Evolutionary conservation across 2,888 invertebrate species (phyloP).

Genomic region (Eulithis prunata): DNA sequence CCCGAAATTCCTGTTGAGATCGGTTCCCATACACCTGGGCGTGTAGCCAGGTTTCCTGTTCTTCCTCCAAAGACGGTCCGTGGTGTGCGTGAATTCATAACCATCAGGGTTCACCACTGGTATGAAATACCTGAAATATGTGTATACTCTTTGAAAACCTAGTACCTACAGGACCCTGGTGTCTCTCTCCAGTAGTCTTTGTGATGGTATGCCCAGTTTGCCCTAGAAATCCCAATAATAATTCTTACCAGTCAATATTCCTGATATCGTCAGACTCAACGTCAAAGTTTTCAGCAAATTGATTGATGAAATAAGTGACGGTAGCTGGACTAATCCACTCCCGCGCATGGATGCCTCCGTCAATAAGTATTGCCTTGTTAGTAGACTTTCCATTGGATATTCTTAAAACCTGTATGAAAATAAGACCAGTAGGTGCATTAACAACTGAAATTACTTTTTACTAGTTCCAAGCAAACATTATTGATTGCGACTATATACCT

Average conservation of each 20-base stretch:
- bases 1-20: constrained; percentile 95
- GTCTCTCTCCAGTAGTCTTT: too few species aligned
- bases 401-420: constrained; percentile 68
- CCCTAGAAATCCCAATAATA: background rate
- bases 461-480: background rate
- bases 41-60: constrained; percentile 86
- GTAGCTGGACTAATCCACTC: constrained; percentile 96
- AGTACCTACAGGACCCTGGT: background rate
- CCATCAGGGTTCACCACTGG: constrained; percentile 94
- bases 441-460: background rate
- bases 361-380: constrained; percentile 90
- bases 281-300: constrained; percentile 90
- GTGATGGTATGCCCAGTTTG: too few species aligned
- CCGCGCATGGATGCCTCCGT: constrained; percentile 94
- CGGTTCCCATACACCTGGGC: constrained; percentile 87
- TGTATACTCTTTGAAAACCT: background rate
- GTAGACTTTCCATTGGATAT: constrained; percentile 88
- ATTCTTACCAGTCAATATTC: constrained; percentile 73
- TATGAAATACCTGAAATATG: constrained; percentile 85
- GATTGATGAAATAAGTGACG: constrained; percentile 91
- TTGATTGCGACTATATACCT: constrained; percentile 72
- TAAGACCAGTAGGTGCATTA: background rate
- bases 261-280: constrained; percentile 83
- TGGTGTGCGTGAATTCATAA: constrained; percentile 92
- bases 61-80: constrained; percentile 93